Conservation (phyloP, 2,888 invertebrate species). For the Agonopterix alstromeriana region DNA sequence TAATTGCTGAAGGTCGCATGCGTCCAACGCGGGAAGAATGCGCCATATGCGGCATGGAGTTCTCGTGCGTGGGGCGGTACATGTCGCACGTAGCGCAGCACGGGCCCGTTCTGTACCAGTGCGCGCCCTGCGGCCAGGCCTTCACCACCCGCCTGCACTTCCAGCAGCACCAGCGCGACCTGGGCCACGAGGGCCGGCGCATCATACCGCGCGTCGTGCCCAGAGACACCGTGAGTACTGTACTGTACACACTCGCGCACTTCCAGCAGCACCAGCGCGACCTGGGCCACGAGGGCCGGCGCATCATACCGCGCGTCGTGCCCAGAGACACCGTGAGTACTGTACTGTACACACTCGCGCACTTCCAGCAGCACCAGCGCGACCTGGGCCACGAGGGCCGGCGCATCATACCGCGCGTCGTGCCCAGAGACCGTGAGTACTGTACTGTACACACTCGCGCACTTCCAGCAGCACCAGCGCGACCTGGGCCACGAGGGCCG, state of each 20-base stretch:
- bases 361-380: conserved; percentile 76
- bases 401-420: conserved; percentile 29
- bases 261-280: conserved; percentile 77
- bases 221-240: neutral
- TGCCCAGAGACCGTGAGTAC: neutral
- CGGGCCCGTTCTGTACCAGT: conserved; percentile 78
- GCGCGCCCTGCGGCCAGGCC: conserved; percentile 64
- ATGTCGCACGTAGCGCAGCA: conserved; percentile 79
- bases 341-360: conserved; percentile 38
- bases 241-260: conserved; percentile 43
- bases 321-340: neutral
- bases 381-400: conserved; percentile 72
- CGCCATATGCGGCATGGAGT: conserved; percentile 64
- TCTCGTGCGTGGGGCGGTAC: conserved; percentile 62
- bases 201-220: conserved; percentile 22
- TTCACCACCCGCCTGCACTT: conserved; percentile 70
- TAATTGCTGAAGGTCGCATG: conserved; percentile 36
- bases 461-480: conserved; percentile 76
- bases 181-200: conserved; percentile 71
- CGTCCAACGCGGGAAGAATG: conserved; percentile 53
- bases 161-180: conserved; percentile 73
- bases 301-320: conserved; percentile 23
- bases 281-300: conserved; percentile 71
- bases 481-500: conserved; percentile 72
- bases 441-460: conserved; percentile 41